phyloP scores from a whole-genome alignment of 1,140 invertebrate genomes.

The Drosophila asahinai region DNA sequence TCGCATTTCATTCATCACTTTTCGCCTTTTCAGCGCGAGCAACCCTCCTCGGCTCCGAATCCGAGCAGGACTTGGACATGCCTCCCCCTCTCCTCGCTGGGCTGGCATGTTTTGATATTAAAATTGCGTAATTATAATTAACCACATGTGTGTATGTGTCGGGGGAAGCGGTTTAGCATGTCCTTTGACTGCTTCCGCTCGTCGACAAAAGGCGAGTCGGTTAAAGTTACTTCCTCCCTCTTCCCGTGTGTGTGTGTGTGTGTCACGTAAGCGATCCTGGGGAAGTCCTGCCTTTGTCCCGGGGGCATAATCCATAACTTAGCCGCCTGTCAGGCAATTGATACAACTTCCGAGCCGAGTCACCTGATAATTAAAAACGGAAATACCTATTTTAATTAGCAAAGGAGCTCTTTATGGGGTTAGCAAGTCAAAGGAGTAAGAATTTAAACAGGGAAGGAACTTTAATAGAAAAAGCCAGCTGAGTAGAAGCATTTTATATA shows the following conservation, averaged over 20 bases:
- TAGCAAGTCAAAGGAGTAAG: neutral
- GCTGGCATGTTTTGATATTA: conserved; percentile 78
- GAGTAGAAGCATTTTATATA: neutral
- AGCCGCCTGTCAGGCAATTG: conserved; percentile 77
- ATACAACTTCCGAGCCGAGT: conserved; percentile 61
- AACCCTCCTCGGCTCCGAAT: conserved; percentile 56
- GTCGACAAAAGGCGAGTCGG: conserved; percentile 36
- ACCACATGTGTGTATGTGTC: conserved; percentile 71
- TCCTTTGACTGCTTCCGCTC: conserved; percentile 68
- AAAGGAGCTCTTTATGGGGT: neutral
- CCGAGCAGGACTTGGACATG: conserved; percentile 53
- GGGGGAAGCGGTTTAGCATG: conserved; percentile 61
- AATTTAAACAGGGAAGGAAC: neutral
- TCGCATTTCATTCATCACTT: conserved; percentile 84
- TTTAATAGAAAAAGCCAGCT: too few species aligned
- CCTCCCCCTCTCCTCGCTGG: conserved; percentile 33
- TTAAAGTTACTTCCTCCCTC: conserved; percentile 48
- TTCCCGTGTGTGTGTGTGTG: neutral
- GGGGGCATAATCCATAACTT: conserved; percentile 84
- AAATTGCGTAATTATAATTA: conserved; percentile 85
- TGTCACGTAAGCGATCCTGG: conserved; percentile 77
- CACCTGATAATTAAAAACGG: conserved; percentile 42
- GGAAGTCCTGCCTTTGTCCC: conserved; percentile 65
- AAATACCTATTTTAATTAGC: conserved; percentile 42
- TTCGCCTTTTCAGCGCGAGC: conserved; percentile 76